Evolutionary conservation across 2,888 invertebrate genomes (phyloP).

Genomic region (Philereme transversata): DNA sequence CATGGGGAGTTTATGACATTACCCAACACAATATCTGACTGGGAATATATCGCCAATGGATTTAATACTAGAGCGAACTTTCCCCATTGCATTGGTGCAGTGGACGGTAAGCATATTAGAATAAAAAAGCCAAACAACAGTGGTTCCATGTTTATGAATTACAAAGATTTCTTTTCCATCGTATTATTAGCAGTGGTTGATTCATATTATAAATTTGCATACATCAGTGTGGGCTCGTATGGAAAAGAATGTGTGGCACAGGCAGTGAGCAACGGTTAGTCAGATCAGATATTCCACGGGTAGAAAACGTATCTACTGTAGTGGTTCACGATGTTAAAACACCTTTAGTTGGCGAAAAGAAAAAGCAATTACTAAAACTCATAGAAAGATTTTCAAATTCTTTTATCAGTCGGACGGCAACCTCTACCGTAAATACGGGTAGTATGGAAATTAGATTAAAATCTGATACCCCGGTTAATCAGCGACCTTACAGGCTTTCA

Average conservation of each 20-base stretch:
- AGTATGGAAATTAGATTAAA: too few species aligned
- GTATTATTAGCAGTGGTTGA: conserved; percentile 33
- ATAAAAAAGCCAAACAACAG: conserved; percentile 31
- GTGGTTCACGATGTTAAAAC: too few species aligned
- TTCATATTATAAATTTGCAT: conserved; percentile 34
- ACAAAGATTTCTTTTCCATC: conserved; percentile 36
- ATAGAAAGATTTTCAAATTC: too few species aligned
- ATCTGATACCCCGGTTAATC: too few species aligned
- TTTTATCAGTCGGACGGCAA: too few species aligned
- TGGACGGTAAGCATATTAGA: conserved; percentile 41
- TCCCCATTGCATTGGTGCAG: conserved; percentile 35
- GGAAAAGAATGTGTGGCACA: conserved; percentile 32
- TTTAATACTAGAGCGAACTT: conserved; percentile 40
- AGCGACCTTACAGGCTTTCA: too few species aligned
- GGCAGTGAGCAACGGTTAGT: too few species aligned
- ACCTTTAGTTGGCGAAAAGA: too few species aligned
- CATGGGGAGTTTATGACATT: conserved; percentile 26
- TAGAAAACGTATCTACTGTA: too few species aligned
- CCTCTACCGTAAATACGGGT: too few species aligned
- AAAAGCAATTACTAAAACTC: too few species aligned
- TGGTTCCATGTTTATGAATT: conserved; percentile 34
- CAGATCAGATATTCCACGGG: too few species aligned
- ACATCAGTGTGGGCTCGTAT: conserved; percentile 34
- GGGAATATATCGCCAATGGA: conserved; percentile 36
- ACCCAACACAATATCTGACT: conserved; percentile 28